Percentiles rank a stretch among this genome's conserved stretches.
Evolutionary conservation across 2,113 vertebrate genomes (phyloP).

Genomic region (Nycticorax nycticorax): DNA sequence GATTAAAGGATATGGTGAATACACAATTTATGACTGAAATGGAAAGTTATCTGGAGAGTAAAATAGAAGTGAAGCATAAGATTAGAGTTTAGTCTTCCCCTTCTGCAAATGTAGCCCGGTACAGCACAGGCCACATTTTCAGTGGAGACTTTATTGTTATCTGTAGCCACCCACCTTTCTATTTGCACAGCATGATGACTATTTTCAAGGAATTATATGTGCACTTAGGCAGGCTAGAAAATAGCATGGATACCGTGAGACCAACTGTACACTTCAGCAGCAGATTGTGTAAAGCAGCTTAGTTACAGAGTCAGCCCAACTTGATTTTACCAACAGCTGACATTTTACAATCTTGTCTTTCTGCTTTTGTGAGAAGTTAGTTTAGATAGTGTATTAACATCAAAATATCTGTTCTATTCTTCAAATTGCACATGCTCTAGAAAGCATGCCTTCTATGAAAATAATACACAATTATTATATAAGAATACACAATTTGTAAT

Average conservation of each 20-base stretch:
- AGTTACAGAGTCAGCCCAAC: not conserved
- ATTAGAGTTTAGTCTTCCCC: not conserved
- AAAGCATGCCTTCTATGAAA: not conserved
- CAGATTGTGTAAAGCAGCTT: not conserved
- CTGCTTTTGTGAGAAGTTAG: not conserved
- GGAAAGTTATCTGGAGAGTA: not conserved
- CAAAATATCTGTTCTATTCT: not conserved
- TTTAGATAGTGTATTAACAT: not conserved
- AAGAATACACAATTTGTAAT: not conserved
- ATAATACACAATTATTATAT: no score
- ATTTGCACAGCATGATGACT: not conserved
- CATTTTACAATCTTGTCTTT: not conserved
- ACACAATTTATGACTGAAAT: slow-evolving; percentile 9
- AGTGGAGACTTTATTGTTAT: not conserved
- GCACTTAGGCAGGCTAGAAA: not conserved
- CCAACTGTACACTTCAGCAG: not conserved
- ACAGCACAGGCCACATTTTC: not conserved
- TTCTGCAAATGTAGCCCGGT: not conserved
- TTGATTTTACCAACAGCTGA: not conserved
- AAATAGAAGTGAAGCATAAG: not conserved
- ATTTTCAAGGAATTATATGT: not conserved
- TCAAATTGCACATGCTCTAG: not conserved
- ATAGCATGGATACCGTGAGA: rapidly evolving
- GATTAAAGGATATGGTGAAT: slow-evolving; percentile 38
- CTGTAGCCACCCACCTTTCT: not conserved